Evolutionary conservation across 1,140 invertebrate species (phyloP), one percentile per base, ranked within the genome.

Genomic region (Acromyrmex heyeri): DNA sequence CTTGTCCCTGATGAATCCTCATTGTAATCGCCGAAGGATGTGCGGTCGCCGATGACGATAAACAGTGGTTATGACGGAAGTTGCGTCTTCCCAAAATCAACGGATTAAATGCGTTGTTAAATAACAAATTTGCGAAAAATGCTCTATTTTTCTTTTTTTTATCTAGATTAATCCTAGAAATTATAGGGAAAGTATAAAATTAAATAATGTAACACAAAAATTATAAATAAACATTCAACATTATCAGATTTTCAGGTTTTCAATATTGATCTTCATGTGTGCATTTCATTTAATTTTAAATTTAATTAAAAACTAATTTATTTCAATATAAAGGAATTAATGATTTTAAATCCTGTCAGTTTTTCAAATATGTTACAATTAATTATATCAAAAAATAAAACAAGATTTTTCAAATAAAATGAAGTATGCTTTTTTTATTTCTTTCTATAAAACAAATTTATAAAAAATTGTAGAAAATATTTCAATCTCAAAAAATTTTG

Each of bases 21-120:
- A 75, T 86, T 61, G 67, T 44, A 69, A 90, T 70, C 69, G 62
- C 8, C 77, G 44, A 65, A 89, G 78, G 88, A 89, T 89, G 69
- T 72, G 89, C 86, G 89, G 89, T 85, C 57, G 88, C 44, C 86
- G 79, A 77, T 85, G 61, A 76, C 69, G 85, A 87, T 87, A 87
- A 90, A 48, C 38, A 70, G 50, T 86, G 50, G 72, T 89, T 69
- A 30, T 24, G 5, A 12, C 75, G 86, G 64, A 90, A 86, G 24
- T 62, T 81, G 76, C 21, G 76, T 69, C 62, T 73, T 70, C 70
- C 50, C 38, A 12, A 90, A 89, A 85, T 70, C 55, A 85, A 79
- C 27, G 27, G 50, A 83, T 78, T 65, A 59, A 83, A 76, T 55
- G 64, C 30, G 53, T 16, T 7, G 44, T 14, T 5, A 34, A 30